These are phyloP conservation scores for Darevskia mixta DNA, from an alignment of 2,797 vertebrate species.

Conservation along the genomic window DNA sequence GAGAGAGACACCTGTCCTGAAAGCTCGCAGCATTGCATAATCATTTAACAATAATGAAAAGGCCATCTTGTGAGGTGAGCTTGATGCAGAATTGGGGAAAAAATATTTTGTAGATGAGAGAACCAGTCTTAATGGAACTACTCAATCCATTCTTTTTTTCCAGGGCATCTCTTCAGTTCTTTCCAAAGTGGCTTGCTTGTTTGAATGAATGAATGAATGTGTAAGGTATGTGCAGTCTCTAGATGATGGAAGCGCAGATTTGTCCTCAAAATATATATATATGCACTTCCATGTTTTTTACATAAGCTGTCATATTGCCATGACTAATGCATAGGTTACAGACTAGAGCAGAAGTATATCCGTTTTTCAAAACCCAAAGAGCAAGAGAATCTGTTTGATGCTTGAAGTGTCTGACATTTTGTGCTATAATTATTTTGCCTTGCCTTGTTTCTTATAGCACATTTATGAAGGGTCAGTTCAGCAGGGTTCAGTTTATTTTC, in stretches of 20 bases:
- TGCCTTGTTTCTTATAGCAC: background rate
- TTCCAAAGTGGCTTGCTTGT: background rate
- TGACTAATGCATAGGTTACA: background rate
- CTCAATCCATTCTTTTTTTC: background rate
- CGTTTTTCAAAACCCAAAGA: background rate
- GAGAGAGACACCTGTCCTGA: background rate
- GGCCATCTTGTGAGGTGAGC: background rate
- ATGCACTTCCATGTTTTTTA: background rate
- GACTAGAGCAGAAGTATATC: background rate
- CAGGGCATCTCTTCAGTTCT: background rate
- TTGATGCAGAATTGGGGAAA: background rate
- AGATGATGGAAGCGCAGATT: background rate
- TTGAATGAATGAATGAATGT: background rate
- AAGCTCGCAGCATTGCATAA: background rate
- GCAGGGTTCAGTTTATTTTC: background rate
- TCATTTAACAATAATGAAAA: background rate
- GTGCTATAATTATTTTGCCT: conserved; percentile 16
- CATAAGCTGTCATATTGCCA: background rate
- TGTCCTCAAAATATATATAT: background rate
- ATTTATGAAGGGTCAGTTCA: background rate
- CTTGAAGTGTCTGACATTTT: background rate
- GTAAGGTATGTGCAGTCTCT: background rate
- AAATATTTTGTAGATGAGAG: background rate
- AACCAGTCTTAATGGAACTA: background rate
- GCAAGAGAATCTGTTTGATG: background rate